Base-by-base conservation (phyloP, 2,888 invertebrate species). In the Ferdinandea cuprea region DNA sequence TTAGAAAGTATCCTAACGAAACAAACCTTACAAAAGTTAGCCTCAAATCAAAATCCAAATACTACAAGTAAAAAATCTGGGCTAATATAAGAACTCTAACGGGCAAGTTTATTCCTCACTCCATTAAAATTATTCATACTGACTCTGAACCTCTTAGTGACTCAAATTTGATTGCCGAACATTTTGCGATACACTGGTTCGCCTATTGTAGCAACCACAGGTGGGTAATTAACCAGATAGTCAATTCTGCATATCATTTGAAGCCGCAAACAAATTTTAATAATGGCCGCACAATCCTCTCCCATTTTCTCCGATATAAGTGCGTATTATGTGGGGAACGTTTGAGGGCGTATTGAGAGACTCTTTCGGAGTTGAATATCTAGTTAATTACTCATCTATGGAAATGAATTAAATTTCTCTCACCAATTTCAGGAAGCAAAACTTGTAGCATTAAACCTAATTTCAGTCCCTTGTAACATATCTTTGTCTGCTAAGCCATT, bases 341-440 rank as follows among this genome's bases (percentile, higher is more conserved):
- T n/a, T n/a, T n/a, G n/a, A n/a, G n/a, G n/a, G n/a, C n/a, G n/a
- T n/a, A n/a, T n/a, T n/a, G n/a, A n/a, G n/a, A n/a, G n/a, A n/a
- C n/a, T n/a, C n/a, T n/a, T n/a, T n/a, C n/a, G n/a, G n/a, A n/a
- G n/a, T n/a, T n/a, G n/a, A n/a, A n/a, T n/a, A n/a, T n/a, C n/a
- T n/a, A n/a, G n/a, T n/a, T n/a, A n/a, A n/a, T n/a, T n/a, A n/a
- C n/a, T n/a, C n/a, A n/a, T n/a, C n/a, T n/a, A n/a, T n/a, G n/a
- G n/a, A n/a, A n/a, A n/a, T n/a, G 50, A 50, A n/a, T 50, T 28
- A 21, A 50, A 50, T 21, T 50, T 50, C 21, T 50, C 13, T 21
- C 8, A 25, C 6, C 1, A 28, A 50, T 50, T 50, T 11, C 50
- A 17, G 1, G 50, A n/a, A 50, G 50, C 25, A 5, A 50, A 50